These are phyloP conservation scores for Drosophila mimetica DNA, from an alignment of 2,888 invertebrate genomes.

Conservation along the genomic window DNA sequence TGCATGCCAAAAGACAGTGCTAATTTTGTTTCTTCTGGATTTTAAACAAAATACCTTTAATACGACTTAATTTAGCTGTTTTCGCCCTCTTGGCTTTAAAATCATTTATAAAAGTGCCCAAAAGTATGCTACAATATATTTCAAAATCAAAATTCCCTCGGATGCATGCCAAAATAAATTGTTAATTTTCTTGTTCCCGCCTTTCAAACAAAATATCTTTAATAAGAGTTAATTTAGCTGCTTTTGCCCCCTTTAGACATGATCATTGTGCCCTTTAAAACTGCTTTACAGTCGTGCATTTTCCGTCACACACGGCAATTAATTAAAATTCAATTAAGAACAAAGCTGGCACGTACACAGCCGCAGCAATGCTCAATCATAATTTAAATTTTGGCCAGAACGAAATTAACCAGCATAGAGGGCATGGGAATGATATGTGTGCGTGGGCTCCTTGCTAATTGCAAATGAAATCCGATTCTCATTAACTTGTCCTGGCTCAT, in stretches of 20 bases:
- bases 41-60: too few species aligned
- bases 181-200: background rate
- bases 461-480: slow-evolving; percentile 52
- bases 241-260: background rate
- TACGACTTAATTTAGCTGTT: too few species aligned
- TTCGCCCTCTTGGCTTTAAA: too few species aligned
- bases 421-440: slow-evolving; percentile 1
- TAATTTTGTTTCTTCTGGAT: too few species aligned
- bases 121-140: background rate
- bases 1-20: too few species aligned
- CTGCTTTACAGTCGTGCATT: background rate
- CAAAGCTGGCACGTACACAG: slow-evolving; percentile 42
- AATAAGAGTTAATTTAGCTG: background rate
- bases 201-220: background rate
- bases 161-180: background rate
- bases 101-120: background rate
- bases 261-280: background rate
- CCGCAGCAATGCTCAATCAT: slow-evolving; percentile 45
- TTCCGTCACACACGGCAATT: slow-evolving; percentile 32
- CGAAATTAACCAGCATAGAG: slow-evolving; percentile 45
- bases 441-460: slow-evolving; percentile 46
- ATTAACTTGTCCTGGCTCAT: slow-evolving; percentile 22
- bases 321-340: slow-evolving; percentile 66
- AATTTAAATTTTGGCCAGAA: slow-evolving; percentile 55
- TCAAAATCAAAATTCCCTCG: background rate